phyloP scores from a whole-genome alignment of 1,140 invertebrate species.

The Sitodiplosis mosellana region DNA sequence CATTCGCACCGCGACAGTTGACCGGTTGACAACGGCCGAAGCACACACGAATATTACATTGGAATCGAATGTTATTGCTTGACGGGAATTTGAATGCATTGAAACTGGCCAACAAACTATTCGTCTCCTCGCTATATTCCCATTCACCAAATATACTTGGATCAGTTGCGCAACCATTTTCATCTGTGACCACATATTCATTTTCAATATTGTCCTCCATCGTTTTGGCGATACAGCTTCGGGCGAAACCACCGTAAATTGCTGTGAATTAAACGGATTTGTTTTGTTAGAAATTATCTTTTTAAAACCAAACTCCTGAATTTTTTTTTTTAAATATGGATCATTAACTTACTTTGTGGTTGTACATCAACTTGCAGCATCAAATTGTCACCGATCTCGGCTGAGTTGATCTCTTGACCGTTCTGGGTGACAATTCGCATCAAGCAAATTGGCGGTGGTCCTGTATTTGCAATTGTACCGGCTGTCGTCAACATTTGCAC shows the following conservation, averaged over 20 bases:
- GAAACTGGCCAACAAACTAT: conserved; percentile 67
- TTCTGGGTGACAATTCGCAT: conserved; percentile 80
- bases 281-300: too few relatives aligned
- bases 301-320: too few relatives aligned
- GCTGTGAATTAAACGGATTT: too few relatives aligned
- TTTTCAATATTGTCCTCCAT: conserved; percentile 77
- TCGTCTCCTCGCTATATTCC: conserved; percentile 68
- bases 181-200: conserved; percentile 82
- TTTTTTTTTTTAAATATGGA: not conserved
- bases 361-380: conserved; percentile 85
- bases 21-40: conserved; percentile 90
- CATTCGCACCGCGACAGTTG: conserved; percentile 78
- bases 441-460: conserved; percentile 77
- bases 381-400: conserved; percentile 82
- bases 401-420: conserved; percentile 73
- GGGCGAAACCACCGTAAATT: conserved; percentile 85
- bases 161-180: conserved; percentile 84
- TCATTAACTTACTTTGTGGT: conserved; percentile 52
- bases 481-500: conserved; percentile 89
- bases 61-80: conserved; percentile 86
- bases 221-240: conserved; percentile 82
- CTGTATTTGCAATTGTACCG: conserved; percentile 86
- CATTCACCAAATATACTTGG: conserved; percentile 84
- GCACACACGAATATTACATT: conserved; percentile 88
- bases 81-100: conserved; percentile 93